Evolutionary conservation across 2,888 invertebrate species (phyloP), one percentile per base, ranked within the genome.

Genomic region (Colostygia pectinataria): DNA sequence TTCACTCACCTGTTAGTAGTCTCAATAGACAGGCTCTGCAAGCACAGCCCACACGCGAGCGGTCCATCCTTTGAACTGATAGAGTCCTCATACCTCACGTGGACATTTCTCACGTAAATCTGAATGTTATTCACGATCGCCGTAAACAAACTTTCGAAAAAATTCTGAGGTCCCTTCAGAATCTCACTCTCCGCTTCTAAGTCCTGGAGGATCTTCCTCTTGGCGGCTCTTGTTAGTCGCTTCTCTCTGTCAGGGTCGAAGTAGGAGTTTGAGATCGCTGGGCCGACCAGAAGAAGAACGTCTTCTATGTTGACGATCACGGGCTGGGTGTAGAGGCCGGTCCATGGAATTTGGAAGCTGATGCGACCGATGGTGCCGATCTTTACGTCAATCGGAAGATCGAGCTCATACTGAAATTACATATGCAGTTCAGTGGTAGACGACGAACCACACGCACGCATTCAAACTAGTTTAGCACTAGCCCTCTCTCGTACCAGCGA

Each of bases 41-140:
- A 88, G 75, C 95, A 96, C 20, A 96, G 69, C 1, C 96, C 96
- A 70, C 94, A 94, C 0, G 95, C 94, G 63, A 95, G 83, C 2
- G 95, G 93, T 8, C 91, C 91, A 52, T 92, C 92, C 29, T 91
- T 91, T 34, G 92, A 93, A 56, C 93, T 92, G 57, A 94, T 91
- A 4, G 92, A 91, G 71, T 96, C 96, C 75, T 96, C 96, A 67
- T 96, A 96, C 55, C 96, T 91, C 48, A 97, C 91, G 78, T 97
- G 96, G 33, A 97, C 92, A 74, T 95, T 95, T 53, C 93, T 92
- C 15, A 96, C 91, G 50, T 93, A 94, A 49, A 96, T 92, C 87
- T 96, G 95, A 33, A 97, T 89, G 74, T 95, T 95, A 74, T 95
- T 95, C 60, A 96, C 91, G 9, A 96, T 92, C 20, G 95, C 95